Conservation (phyloP, 2,113 vertebrate species). For the Cichladusa arquata region DNA sequence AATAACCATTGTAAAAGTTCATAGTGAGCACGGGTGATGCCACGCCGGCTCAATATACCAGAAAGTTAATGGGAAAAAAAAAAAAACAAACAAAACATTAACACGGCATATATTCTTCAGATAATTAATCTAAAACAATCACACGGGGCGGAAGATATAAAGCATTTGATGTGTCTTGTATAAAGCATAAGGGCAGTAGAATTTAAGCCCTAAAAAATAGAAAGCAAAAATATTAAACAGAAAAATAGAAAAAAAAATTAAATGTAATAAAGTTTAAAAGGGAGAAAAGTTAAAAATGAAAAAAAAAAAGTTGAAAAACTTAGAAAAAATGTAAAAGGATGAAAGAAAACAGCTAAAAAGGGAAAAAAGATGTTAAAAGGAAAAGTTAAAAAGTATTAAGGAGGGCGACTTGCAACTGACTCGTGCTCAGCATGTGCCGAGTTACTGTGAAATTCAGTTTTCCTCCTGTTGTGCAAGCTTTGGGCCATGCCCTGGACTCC, state of each 20-base stretch:
- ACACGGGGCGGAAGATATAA: rapidly evolving
- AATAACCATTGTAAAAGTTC: not conserved
- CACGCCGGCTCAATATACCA: rapidly evolving
- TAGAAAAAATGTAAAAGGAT: rapidly evolving
- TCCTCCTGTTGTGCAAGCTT: too few relatives aligned
- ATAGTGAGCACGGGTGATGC: not conserved
- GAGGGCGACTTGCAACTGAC: too few relatives aligned
- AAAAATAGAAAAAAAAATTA: not conserved
- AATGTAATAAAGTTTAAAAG: not conserved
- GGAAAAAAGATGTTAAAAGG: too few relatives aligned
- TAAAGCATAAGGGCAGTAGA: not conserved
- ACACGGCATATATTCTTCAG: not conserved
- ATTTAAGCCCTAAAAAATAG: not conserved
- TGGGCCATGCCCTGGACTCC: too few relatives aligned
- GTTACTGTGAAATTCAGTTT: too few relatives aligned
- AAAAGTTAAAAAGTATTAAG: not conserved
- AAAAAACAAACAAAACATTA: rapidly evolving
- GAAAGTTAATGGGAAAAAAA: not conserved
- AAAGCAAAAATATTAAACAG: not conserved
- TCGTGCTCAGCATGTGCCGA: too few relatives aligned
- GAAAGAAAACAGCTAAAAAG: too few relatives aligned
- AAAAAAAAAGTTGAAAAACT: not conserved
- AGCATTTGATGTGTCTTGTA: rapidly evolving
- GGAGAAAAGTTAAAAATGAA: not conserved
- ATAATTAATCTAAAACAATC: not conserved